Base-by-base conservation (phyloP, 2,113 vertebrate species). In the Elachura formosa region DNA sequence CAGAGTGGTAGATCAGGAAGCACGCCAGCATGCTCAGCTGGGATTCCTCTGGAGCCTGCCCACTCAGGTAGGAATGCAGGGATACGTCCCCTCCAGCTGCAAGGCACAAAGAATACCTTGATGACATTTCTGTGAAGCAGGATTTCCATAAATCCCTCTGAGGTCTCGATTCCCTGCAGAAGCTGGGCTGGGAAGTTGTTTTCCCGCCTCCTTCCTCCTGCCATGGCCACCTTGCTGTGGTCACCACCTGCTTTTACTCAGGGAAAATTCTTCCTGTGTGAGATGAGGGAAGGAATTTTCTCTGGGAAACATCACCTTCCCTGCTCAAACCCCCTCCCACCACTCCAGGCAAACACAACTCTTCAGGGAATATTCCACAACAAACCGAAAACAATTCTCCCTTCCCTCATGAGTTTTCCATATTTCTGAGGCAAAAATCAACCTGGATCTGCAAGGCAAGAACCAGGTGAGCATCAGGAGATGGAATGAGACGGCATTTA, bases 1-100 rank as follows among this genome's bases (percentile, higher is more conserved):
- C 97, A 0, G 99, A 98, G 90, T 99, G 98, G 96, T 99, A 99
- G 43, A 99, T 98, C 10, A 99, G 98, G 96, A 99, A 99, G 93
- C 98, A 99, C 46, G 99, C 98, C 96, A 99, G 95, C 98, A 98
- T 98, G 91, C 95, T 97, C 26, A 97, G 97, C 34, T 98, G 98
- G 3, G 96, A 96, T 12, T 97, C 97, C 15, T 98, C 97, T 0
- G 97, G 91, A 43, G 96, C 94, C 95, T 98, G 98, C 8, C 98
- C 97, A 1, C 93, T 98, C 90, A 99, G 96, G 95, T 99, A 99
- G 73, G 98, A 97, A 7, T 98, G 98, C 52, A 98, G 97, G 56
- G 98, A 94, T 23, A 97, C 88, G 2, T 97, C 98, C 23, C 98
- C 98, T 92, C 98, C 98, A 1, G 98, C 99, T 99, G 93, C 7